Conservation (phyloP, 2,797 vertebrate genomes). For the Siniperca obscura region DNA sequence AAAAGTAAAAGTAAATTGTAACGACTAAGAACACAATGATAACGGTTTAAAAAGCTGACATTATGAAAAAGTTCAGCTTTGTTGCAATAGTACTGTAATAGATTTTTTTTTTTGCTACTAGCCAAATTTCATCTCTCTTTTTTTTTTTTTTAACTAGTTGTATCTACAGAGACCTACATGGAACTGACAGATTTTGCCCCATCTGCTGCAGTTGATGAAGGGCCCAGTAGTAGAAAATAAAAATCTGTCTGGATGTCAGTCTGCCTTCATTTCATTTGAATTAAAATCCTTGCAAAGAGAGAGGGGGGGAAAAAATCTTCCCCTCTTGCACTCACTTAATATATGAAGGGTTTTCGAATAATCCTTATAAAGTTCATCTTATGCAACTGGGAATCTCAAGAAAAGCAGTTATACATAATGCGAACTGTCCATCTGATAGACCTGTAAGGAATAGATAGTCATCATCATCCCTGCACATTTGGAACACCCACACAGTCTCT, state of each 20-base stretch:
- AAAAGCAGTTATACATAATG: conserved; percentile 74
- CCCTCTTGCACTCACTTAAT: conserved; percentile 61
- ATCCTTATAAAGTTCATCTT: conserved; percentile 71
- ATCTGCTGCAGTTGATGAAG: conserved; percentile 57
- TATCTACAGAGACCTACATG: conserved; percentile 33
- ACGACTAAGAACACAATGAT: conserved; percentile 20
- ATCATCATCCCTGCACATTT: conserved; percentile 71
- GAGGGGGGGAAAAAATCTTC: conserved; percentile 29
- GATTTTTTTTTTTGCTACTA: conserved; percentile 13
- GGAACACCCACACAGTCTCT: conserved; percentile 74
- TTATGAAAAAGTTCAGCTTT: conserved; percentile 26
- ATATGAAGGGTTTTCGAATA: conserved; percentile 60
- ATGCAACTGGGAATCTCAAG: conserved; percentile 63
- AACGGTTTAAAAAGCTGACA: conserved; percentile 28
- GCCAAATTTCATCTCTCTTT: not conserved
- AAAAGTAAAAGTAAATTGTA: conserved; percentile 18
- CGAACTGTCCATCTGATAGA: conserved; percentile 77
- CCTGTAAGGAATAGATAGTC: conserved; percentile 77
- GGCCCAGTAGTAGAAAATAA: conserved; percentile 58
- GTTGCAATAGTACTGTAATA: not conserved
- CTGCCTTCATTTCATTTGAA: conserved; percentile 63
- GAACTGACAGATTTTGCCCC: conserved; percentile 38
- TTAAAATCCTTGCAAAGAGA: conserved; percentile 45
- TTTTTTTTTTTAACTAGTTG: conserved; percentile 2
- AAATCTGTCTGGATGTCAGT: conserved; percentile 52